A percentile compares a stretch with the other conserved stretches of the same genome.
Evolutionary conservation across 2,888 invertebrate genomes (phyloP).

Genomic region (Eupithecia subumbrata): DNA sequence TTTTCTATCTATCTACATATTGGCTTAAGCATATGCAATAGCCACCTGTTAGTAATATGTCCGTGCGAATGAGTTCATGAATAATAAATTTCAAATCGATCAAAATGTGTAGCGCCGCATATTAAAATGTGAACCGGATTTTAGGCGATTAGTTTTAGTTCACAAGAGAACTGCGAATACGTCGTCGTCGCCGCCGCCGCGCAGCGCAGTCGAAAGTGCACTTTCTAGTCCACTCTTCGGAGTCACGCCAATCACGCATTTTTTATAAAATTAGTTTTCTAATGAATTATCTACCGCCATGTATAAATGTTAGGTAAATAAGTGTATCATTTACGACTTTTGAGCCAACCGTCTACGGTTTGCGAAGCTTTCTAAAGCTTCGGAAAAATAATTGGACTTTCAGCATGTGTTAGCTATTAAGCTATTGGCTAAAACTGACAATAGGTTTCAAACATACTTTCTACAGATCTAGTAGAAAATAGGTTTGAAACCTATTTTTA

Average conservation of each 20-base stretch:
- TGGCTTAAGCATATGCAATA: neutral
- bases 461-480: too few relatives aligned
- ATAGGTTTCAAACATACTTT: neutral
- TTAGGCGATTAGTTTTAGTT: slow-evolving; percentile 58
- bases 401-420: neutral
- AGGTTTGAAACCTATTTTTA: too few relatives aligned
- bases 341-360: neutral
- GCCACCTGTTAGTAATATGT: neutral
- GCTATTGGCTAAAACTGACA: neutral
- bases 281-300: slow-evolving; percentile 46
- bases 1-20: neutral
- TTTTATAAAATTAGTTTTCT: slow-evolving; percentile 72
- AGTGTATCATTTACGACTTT: neutral
- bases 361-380: neutral
- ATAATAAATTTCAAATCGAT: slow-evolving; percentile 33
- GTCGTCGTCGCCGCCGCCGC: slow-evolving; percentile 38
- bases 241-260: slow-evolving; percentile 76
- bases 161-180: slow-evolving; percentile 51
- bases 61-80: slow-evolving; percentile 22
- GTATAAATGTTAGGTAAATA: neutral
- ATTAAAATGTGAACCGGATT: slow-evolving; percentile 72
- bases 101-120: slow-evolving; percentile 41
- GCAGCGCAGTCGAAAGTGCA: slow-evolving; percentile 72
- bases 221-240: slow-evolving; percentile 76
- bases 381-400: neutral